Conservation (phyloP, 2,113 vertebrate genomes). For the Oryzias curvinotus region DNA sequence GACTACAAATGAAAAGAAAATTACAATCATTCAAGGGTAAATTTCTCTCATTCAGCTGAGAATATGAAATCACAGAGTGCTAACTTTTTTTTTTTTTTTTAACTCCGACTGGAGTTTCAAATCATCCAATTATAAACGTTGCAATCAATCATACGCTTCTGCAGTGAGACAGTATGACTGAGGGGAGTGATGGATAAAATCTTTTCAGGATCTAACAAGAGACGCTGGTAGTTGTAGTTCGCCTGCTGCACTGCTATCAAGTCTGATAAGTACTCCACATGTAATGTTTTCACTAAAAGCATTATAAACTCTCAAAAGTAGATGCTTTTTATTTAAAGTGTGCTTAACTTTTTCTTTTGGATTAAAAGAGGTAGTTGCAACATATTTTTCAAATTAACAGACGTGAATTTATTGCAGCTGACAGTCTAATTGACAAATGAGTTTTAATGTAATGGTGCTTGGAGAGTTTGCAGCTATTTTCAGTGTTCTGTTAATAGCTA, state of each 20-base stretch:
- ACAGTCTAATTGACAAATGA: too few species aligned
- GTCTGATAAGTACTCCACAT: too few species aligned
- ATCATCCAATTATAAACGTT: conserved; percentile 60
- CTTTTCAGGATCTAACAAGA: conserved; percentile 34
- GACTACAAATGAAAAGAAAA: conserved; percentile 56
- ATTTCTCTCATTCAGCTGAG: conserved; percentile 40
- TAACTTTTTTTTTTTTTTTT: conserved; percentile 9
- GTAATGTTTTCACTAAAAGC: too few species aligned
- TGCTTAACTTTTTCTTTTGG: too few species aligned
- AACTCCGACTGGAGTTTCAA: conserved; percentile 33
- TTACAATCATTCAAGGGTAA: conserved; percentile 49
- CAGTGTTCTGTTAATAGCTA: too few species aligned
- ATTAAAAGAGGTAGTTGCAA: too few species aligned
- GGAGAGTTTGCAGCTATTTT: too few species aligned
- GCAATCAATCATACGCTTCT: conserved; percentile 67
- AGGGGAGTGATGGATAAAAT: conserved; percentile 59
- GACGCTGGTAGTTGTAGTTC: conserved; percentile 27
- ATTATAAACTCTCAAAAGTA: too few species aligned
- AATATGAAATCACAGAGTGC: conserved; percentile 38
- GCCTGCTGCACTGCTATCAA: not conserved
- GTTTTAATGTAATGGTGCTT: too few species aligned
- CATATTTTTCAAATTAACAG: too few species aligned
- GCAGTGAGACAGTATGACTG: conserved; percentile 44
- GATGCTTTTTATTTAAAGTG: too few species aligned
- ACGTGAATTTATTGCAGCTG: too few species aligned